These are phyloP conservation scores for Prionailurus viverrinus DNA, from an alignment of 2,113 vertebrate species.

Conservation along the genomic window DNA sequence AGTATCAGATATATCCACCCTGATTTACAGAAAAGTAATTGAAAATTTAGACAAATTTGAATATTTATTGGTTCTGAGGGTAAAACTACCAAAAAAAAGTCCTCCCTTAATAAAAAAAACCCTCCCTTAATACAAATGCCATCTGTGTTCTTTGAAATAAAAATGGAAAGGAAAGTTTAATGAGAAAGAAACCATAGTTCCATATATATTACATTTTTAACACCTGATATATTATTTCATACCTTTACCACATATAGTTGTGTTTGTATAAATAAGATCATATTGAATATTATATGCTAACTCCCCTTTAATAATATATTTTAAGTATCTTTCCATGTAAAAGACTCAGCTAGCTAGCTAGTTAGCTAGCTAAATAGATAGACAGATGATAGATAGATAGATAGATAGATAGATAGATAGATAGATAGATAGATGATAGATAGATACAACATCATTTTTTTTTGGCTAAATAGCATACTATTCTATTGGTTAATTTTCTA, in stretches of 20 bases:
- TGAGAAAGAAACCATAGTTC: background rate
- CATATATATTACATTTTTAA: background rate
- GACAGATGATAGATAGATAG: background rate
- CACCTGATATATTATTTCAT: background rate
- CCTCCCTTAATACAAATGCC: background rate
- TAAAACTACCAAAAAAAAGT: background rate
- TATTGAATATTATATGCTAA: background rate
- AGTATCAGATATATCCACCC: background rate
- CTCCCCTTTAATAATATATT: background rate
- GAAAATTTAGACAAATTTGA: background rate
- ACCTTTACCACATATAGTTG: background rate
- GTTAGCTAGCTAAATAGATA: background rate
- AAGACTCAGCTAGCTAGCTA: background rate
- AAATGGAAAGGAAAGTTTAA: background rate
- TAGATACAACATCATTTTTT: background rate
- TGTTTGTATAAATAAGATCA: background rate
- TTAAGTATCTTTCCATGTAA: background rate
- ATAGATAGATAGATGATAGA: background rate
- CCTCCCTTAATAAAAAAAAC: background rate
- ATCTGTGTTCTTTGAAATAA: background rate
- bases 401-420: background rate
- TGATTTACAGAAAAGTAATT: background rate
- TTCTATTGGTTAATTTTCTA: slow-evolving; percentile 9
- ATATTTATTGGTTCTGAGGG: background rate
- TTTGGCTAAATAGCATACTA: background rate